These are phyloP conservation scores for Grapholita molesta DNA, from an alignment of 1,140 invertebrate genomes.

Conservation along the genomic window DNA sequence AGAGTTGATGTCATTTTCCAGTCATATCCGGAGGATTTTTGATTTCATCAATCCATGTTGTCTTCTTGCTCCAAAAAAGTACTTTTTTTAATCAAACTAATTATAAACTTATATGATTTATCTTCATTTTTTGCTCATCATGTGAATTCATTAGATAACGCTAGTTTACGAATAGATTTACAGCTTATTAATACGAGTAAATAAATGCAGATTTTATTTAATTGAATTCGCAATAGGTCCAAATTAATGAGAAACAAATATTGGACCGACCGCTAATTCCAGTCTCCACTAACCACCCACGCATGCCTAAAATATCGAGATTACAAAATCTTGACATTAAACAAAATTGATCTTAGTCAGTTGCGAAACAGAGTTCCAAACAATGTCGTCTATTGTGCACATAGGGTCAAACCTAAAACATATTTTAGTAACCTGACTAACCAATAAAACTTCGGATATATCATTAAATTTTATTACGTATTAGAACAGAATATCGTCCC, in stretches of 20 bases:
- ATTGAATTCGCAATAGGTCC: background rate
- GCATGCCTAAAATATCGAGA: background rate
- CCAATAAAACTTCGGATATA: background rate
- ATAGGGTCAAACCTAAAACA: background rate
- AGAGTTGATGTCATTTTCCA: too few relatives aligned
- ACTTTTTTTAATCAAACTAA: too few relatives aligned
- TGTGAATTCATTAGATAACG: background rate
- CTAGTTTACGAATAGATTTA: background rate
- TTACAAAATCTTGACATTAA: background rate
- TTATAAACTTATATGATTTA: background rate
- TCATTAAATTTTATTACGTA: background rate
- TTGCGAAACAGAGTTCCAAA: background rate
- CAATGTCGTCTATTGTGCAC: background rate
- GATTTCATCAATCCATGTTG: too few relatives aligned
- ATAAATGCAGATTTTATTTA: background rate
- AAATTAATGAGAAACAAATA: background rate
- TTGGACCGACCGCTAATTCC: background rate
- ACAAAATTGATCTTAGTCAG: background rate
- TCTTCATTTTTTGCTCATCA: too few relatives aligned
- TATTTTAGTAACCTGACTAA: background rate
- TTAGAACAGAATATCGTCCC: background rate
- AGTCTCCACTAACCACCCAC: background rate
- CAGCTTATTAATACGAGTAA: background rate
- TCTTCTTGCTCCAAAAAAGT: too few relatives aligned
- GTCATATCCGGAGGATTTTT: too few relatives aligned